Evolutionary conservation across 2,888 invertebrate species (phyloP).

Genomic region (Mesorhabditis spiculigera): DNA sequence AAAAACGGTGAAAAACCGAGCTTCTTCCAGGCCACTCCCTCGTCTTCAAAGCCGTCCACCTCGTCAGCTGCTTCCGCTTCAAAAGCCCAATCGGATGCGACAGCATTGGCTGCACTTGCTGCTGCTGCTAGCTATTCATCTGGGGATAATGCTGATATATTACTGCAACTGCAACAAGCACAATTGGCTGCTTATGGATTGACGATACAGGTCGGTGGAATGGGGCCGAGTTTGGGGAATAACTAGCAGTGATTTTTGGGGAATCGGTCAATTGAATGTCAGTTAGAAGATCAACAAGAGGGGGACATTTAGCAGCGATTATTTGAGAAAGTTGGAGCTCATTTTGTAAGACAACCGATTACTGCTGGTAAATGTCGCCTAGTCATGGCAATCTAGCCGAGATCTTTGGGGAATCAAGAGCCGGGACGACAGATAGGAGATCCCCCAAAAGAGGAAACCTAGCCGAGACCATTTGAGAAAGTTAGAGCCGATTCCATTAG

Average conservation of each 20-base stretch:
- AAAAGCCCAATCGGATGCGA: background rate
- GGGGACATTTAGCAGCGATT: no score
- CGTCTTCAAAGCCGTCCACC: background rate
- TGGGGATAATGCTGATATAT: background rate
- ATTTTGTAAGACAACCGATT: no score
- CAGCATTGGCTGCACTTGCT: background rate
- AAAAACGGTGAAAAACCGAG: background rate
- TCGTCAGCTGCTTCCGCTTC: background rate
- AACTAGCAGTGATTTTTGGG: background rate
- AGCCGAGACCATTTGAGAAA: no score
- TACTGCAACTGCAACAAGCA: background rate
- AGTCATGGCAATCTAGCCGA: no score
- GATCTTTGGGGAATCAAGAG: no score
- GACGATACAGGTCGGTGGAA: background rate
- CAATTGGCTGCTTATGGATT: slow-evolving; percentile 1
- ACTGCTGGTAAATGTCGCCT: no score
- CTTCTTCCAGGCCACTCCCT: background rate
- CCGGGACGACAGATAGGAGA: no score
- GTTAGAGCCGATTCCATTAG: no score
- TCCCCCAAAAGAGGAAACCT: no score
- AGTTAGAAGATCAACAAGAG: no score
- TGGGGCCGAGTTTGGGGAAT: background rate
- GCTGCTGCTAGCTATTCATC: background rate
- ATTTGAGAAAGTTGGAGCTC: no score
- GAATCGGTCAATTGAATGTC: no score